These are phyloP conservation scores for Opisthograptis luteolata DNA, from an alignment of 2,888 invertebrate genomes.

Conservation along the genomic window DNA sequence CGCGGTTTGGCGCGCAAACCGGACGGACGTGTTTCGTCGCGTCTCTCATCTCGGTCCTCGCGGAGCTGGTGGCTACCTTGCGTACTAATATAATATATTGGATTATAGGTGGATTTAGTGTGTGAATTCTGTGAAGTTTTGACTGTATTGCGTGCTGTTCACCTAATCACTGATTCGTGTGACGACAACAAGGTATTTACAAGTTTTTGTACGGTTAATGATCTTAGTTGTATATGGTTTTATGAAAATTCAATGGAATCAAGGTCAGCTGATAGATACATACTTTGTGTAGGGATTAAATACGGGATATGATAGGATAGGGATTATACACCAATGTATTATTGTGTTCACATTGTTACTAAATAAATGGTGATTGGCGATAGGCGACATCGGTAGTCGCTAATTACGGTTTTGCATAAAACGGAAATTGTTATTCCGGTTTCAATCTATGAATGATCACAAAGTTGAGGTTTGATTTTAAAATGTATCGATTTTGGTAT, in stretches of 20 bases:
- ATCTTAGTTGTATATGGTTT: conserved; percentile 21
- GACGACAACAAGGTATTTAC: conserved; percentile 49
- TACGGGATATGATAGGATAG: too few relatives aligned
- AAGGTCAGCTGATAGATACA: conserved; percentile 12
- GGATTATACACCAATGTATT: too few relatives aligned
- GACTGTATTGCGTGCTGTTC: conserved; percentile 49
- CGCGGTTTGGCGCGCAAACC: conserved; percentile 65
- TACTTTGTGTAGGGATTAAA: conserved; percentile 12
- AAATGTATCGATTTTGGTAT: too few relatives aligned
- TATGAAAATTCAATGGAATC: conserved; percentile 26
- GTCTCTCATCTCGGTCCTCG: conserved; percentile 10
- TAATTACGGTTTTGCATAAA: too few relatives aligned
- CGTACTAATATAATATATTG: conserved; percentile 30
- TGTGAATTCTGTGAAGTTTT: conserved; percentile 48
- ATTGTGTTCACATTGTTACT: too few relatives aligned
- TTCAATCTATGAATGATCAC: too few relatives aligned
- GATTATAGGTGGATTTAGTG: conserved; percentile 47
- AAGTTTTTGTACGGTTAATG: conserved; percentile 31
- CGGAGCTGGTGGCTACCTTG: conserved; percentile 32
- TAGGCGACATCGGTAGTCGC: too few relatives aligned
- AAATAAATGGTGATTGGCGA: too few relatives aligned
- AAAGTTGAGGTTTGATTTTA: too few relatives aligned
- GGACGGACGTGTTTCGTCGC: conserved; percentile 42
- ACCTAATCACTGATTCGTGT: conserved; percentile 45
- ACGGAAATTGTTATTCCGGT: too few relatives aligned